A percentile compares a stretch with the other conserved stretches of the same genome.
These are phyloP conservation scores for Mactra quadrangularis DNA, from an alignment of 1,140 invertebrate genomes.

Conservation along the genomic window DNA sequence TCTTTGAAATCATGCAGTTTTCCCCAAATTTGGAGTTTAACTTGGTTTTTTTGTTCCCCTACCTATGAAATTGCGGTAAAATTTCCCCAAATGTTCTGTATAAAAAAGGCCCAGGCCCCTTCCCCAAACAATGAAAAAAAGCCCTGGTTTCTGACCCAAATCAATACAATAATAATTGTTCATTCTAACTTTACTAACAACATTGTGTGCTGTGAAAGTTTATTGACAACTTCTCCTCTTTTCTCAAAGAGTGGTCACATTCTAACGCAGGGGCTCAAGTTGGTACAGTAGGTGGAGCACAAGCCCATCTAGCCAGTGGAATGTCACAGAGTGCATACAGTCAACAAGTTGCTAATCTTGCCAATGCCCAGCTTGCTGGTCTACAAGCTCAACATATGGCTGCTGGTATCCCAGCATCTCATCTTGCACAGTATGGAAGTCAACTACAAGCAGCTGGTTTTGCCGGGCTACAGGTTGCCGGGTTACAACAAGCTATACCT, in stretches of 20 bases:
- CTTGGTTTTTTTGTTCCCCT: too few species aligned
- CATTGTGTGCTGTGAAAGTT: not conserved
- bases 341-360: conserved; percentile 54
- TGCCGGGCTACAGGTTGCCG: conserved; percentile 49
- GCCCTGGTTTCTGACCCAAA: too few species aligned
- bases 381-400: conserved; percentile 58
- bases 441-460: conserved; percentile 43
- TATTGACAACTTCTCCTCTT: not conserved
- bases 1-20: too few species aligned
- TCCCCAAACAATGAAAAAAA: too few species aligned
- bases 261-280: conserved; percentile 51
- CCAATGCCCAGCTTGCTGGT: conserved; percentile 53
- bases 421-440: conserved; percentile 43
- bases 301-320: conserved; percentile 17
- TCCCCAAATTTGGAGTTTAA: too few species aligned
- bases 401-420: conserved; percentile 43
- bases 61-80: too few species aligned
- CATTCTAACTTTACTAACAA: too few species aligned
- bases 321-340: conserved; percentile 49
- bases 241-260: conserved; percentile 45
- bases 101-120: too few species aligned
- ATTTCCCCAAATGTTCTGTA: too few species aligned
- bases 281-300: conserved; percentile 20
- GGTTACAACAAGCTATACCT: conserved; percentile 42
- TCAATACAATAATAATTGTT: too few species aligned